These are phyloP conservation scores for Campaea margaritaria DNA, from an alignment of 2,888 invertebrate species.

Conservation along the genomic window DNA sequence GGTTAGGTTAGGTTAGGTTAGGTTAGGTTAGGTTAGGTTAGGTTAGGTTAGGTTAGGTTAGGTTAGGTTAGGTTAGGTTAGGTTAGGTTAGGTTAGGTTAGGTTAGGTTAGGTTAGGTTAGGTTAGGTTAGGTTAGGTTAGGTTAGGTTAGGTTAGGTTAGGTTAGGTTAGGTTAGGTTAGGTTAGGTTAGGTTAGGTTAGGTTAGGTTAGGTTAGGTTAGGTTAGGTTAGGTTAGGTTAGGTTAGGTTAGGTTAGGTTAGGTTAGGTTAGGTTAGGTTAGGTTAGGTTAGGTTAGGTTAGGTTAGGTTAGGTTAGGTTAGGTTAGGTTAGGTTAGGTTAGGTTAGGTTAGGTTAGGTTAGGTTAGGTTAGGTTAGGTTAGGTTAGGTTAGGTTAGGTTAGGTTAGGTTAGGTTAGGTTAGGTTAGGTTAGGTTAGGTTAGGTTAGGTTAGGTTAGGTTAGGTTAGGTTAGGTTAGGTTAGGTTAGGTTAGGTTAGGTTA, in stretches of 20 bases:
- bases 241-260: conserved; percentile 36
- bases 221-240: conserved; percentile 31
- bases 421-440: conserved; percentile 22
- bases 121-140: conserved; percentile 8
- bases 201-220: conserved; percentile 33
- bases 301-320: conserved; percentile 31
- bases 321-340: conserved; percentile 23
- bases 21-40: conserved; percentile 11
- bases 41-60: conserved; percentile 31
- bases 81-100: conserved; percentile 5
- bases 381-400: conserved; percentile 19
- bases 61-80: conserved; percentile 16
- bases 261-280: conserved; percentile 30
- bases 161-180: conserved; percentile 20
- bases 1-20: conserved; percentile 25
- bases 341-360: conserved; percentile 4
- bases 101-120: conserved; percentile 6
- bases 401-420: conserved; percentile 18
- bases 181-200: conserved; percentile 33
- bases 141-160: conserved; percentile 32
- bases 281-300: conserved; percentile 39
- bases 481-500: conserved; percentile 37
- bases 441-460: conserved; percentile 19
- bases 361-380: conserved; percentile 16
- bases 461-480: conserved; percentile 21